These are phyloP conservation scores for Galagoides demidoff DNA, from an alignment of 2,797 vertebrate genomes.

Conservation along the genomic window DNA sequence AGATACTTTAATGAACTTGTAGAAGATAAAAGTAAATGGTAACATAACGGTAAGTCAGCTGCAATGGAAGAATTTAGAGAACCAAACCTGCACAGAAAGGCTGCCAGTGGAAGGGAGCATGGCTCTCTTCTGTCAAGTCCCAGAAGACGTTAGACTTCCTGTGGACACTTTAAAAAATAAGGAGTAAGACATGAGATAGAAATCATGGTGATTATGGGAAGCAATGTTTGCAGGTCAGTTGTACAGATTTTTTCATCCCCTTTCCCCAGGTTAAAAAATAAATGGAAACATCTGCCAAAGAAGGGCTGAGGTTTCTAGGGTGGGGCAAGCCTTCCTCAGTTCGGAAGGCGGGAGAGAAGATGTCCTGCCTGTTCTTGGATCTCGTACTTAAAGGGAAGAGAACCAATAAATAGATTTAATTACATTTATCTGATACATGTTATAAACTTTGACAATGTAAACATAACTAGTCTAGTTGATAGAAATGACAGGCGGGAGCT, in stretches of 20 bases:
- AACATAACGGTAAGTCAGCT: neutral
- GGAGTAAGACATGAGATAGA: neutral
- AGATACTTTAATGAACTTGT: neutral
- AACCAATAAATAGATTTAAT: conserved; percentile 6
- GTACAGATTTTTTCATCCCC: neutral
- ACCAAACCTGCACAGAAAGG: neutral
- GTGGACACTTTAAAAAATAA: neutral
- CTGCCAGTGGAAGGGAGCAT: neutral
- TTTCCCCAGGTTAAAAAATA: neutral
- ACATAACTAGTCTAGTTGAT: neutral
- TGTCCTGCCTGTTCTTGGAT: neutral
- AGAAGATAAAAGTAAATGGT: neutral
- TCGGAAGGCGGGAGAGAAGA: neutral
- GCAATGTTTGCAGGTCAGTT: neutral
- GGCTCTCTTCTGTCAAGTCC: neutral
- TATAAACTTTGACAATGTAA: neutral
- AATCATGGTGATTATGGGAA: neutral
- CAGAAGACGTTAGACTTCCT: neutral
- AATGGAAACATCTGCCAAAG: neutral
- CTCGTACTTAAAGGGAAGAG: neutral
- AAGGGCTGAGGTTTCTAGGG: neutral
- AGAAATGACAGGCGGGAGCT: neutral
- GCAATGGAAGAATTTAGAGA: neutral
- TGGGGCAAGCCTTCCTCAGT: neutral
- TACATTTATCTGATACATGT: neutral